Conservation (phyloP, 1,140 invertebrate species). For the Drosophila bocki region DNA sequence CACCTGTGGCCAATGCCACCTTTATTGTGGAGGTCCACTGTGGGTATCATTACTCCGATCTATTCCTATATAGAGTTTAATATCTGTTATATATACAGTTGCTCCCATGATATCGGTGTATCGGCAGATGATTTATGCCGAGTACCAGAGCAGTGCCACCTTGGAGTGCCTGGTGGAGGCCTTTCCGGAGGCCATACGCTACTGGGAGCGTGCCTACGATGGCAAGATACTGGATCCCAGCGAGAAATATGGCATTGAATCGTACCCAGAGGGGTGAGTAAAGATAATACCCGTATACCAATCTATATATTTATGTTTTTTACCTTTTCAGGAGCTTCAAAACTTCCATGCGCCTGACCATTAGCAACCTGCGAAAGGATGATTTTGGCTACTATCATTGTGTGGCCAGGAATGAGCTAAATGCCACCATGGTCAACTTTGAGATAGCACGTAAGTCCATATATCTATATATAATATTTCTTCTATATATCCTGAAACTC, state of each 20-base stretch:
- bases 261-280: slow-evolving; percentile 86
- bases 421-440: slow-evolving; percentile 91
- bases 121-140: slow-evolving; percentile 90
- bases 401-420: slow-evolving; percentile 92
- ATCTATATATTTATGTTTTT: too few species aligned
- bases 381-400: slow-evolving; percentile 93
- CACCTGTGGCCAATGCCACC: slow-evolving; percentile 92
- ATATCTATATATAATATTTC: too few species aligned
- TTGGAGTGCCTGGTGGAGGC: slow-evolving; percentile 95
- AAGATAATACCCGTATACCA: too few species aligned
- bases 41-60: slow-evolving; percentile 87
- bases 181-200: slow-evolving; percentile 93
- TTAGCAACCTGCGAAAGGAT: slow-evolving; percentile 88
- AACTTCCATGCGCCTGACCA: slow-evolving; percentile 90
- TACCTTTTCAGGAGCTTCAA: slow-evolving; percentile 56
- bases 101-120: slow-evolving; percentile 92
- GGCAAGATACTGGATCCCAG: slow-evolving; percentile 90
- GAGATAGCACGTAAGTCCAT: slow-evolving; percentile 88
- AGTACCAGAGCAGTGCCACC: slow-evolving; percentile 89
- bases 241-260: slow-evolving; percentile 89
- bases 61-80: not conserved
- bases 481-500: too few species aligned
- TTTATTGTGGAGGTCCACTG: slow-evolving; percentile 95
- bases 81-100: slow-evolving; percentile 86
- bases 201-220: slow-evolving; percentile 92